Base-by-base conservation (phyloP, 2,113 vertebrate genomes). In the Cyprinodon tularosa region DNA sequence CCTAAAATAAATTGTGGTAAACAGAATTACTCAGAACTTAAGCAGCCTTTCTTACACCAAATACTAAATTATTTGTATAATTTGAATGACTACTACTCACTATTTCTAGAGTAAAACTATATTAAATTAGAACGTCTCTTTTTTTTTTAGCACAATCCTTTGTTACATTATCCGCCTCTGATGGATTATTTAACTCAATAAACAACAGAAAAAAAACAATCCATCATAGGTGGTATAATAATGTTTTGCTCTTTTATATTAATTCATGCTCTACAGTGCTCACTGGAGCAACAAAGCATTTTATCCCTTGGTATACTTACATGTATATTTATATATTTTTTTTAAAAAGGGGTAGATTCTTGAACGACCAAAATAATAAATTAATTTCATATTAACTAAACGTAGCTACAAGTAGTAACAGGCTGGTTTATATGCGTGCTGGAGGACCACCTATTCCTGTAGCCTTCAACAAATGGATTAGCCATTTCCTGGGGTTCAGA, bases 381-480 rank as follows among this genome's bases (percentile, higher is more conserved):
- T 12, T 11, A 12, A 13, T n/a, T 3, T 47, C n/a, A 42, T 22
- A 8, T 29, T 12, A 66, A 1, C 7, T 4, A 66, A n/a, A n/a
- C 50, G 17, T 20, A 57, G n/a, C 17, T 3, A 57, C 17, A 57
- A 57, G 20, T 7, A 3, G 50, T 9, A 20, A 57, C 17, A 57
- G 6, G 17, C 50, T 15, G 29, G 64, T 40, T 45, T 14, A 47
- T 29, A 44, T 66, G 64, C 64, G 64, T 66, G 64, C 64, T 45
- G n/a, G 64, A 14, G 64, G 14, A 15, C 64, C 9, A 47, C n/a
- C n/a, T 66, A 66, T 45, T 47, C 64, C 36, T 22, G 45, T 45
- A 12, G 42, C n/a, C 39, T 45, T 12, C 40, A 22, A 48, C 0
- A 38, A 62, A 81, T 62, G 83, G 85, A 86, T 89, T 86, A 89